phyloP scores from a whole-genome alignment of 2,888 invertebrate species.

The Podabrus alpinus region DNA sequence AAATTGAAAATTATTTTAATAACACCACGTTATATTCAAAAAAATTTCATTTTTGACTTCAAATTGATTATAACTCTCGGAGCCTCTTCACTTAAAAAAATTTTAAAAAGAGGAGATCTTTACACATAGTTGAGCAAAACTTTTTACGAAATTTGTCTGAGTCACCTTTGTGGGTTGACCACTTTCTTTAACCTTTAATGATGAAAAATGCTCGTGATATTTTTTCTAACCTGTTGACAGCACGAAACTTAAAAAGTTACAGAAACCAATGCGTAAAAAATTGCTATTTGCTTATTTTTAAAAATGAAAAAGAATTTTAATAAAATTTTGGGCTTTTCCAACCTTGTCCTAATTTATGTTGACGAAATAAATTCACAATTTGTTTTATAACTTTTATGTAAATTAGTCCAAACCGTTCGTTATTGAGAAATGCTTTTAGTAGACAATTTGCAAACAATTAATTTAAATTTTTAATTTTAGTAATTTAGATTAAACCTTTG shows the following conservation, averaged over 20 bases:
- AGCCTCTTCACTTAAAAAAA: no score
- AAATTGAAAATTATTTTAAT: no score
- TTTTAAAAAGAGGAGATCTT: no score
- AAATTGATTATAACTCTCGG: no score
- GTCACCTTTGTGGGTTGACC: background rate
- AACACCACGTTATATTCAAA: no score
- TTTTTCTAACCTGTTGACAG: no score
- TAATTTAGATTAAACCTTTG: background rate
- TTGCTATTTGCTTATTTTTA: background rate
- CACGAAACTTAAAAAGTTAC: background rate
- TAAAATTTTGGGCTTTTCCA: background rate
- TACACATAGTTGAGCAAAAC: no score
- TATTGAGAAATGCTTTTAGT: background rate
- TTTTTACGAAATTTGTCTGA: background rate
- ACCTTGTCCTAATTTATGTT: background rate
- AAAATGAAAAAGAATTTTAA: background rate
- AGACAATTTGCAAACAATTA: background rate
- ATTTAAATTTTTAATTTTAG: background rate
- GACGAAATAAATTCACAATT: background rate
- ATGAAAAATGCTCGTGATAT: background rate
- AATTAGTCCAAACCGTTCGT: background rate
- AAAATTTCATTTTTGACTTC: no score
- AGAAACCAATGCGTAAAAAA: background rate
- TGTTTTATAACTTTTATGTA: background rate
- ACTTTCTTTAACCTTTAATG: background rate